These are phyloP conservation scores for Chaetodon trifascialis DNA, from an alignment of 2,113 vertebrate genomes.

Conservation along the genomic window DNA sequence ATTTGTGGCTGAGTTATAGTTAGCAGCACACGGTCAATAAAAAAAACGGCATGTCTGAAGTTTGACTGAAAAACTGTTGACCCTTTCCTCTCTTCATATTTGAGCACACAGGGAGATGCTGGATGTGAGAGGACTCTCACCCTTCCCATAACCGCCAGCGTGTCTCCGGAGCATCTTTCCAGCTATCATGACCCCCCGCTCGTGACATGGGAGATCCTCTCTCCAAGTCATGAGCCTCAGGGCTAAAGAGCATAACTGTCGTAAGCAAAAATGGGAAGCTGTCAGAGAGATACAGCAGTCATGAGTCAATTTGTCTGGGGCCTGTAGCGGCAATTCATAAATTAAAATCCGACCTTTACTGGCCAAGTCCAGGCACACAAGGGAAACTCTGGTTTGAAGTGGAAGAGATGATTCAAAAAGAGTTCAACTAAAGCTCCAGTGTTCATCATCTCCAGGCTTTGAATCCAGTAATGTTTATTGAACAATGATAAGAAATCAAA, in stretches of 20 bases:
- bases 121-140: constrained; percentile 57
- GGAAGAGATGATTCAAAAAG: neutral
- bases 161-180: constrained; percentile 49
- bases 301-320: neutral
- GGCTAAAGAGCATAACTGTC: constrained; percentile 34
- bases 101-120: constrained; percentile 28
- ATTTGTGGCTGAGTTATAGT: constrained; percentile 32
- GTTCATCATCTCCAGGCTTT: neutral
- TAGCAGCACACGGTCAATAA: constrained; percentile 5
- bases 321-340: constrained; percentile 6
- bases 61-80: constrained; percentile 29
- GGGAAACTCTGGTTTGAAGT: neutral
- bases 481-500: constrained; percentile 10
- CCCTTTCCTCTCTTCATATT: constrained; percentile 20
- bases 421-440: neutral
- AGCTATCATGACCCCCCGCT: constrained; percentile 61
- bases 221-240: constrained; percentile 48
- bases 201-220: constrained; percentile 55
- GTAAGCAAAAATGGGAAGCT: constrained; percentile 28
- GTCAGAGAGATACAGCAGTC: constrained; percentile 16
- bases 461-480: neutral
- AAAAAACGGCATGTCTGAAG: constrained; percentile 1
- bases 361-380: neutral
- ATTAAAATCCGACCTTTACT: constrained; percentile 10
- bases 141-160: constrained; percentile 66